These are phyloP conservation scores for Caiman crocodilus DNA, from an alignment of 2,797 vertebrate species.

Conservation along the genomic window DNA sequence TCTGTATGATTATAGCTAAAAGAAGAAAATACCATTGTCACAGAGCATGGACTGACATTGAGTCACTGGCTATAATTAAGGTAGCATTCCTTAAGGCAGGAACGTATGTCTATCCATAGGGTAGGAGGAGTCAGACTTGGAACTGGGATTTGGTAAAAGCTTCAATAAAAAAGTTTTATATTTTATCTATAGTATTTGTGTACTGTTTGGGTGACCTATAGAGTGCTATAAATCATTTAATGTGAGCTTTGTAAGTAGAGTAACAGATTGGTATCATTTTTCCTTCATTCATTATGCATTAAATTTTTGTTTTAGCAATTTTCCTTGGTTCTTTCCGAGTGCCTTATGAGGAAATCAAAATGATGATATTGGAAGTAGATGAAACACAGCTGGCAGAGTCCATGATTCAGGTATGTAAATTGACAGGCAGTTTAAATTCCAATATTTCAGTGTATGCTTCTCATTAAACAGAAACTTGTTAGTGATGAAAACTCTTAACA, in stretches of 20 bases:
- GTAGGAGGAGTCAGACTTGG: background rate
- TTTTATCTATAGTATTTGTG: background rate
- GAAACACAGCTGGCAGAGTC: conserved; percentile 94
- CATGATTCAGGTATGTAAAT: conserved; percentile 93
- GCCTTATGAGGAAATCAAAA: conserved; percentile 94
- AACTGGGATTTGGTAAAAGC: background rate
- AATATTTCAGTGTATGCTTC: conserved; percentile 55
- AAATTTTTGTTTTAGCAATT: conserved; percentile 85
- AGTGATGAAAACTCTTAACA: conserved; percentile 56
- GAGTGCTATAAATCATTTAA: background rate
- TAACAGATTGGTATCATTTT: background rate
- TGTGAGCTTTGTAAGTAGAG: background rate
- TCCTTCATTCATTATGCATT: conserved; percentile 28
- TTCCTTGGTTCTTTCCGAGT: conserved; percentile 96
- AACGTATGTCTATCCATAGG: background rate
- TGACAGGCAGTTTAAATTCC: conserved; percentile 33
- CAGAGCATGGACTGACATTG: background rate
- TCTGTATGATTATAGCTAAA: too few species aligned
- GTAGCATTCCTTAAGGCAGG: background rate
- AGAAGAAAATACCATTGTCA: too few species aligned
- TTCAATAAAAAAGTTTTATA: background rate
- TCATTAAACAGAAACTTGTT: conserved; percentile 57
- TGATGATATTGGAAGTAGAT: conserved; percentile 93
- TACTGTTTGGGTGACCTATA: background rate
- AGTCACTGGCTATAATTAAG: background rate